A percentile compares a stretch with the other conserved stretches of the same genome.
Evolutionary conservation across 2,797 vertebrate species (phyloP).

Genomic region (Leuciscus waleckii): DNA sequence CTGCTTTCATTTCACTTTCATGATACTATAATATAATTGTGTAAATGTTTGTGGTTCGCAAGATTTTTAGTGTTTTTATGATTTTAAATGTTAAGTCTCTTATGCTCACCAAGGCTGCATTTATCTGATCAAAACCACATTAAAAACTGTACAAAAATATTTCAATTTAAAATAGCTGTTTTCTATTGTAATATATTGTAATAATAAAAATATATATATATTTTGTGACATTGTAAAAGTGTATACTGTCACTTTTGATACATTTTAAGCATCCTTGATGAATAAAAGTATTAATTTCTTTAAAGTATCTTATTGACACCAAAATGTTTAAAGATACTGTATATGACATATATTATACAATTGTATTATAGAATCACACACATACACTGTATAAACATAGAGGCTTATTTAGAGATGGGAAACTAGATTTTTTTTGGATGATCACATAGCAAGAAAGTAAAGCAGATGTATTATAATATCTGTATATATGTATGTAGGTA

Average conservation of each 20-base stretch:
- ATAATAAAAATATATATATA: neutral
- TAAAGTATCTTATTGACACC: too few relatives aligned
- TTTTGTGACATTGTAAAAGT: neutral
- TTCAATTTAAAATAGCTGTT: neutral
- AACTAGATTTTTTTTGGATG: neutral
- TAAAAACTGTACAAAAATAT: neutral
- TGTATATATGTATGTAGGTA: conserved; percentile 70
- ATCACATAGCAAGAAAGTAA: neutral
- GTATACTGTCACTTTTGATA: neutral
- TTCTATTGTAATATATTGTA: too few relatives aligned
- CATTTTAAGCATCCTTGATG: neutral
- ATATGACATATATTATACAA: too few relatives aligned
- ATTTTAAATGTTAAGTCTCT: neutral
- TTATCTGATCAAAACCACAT: neutral
- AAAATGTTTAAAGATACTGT: too few relatives aligned
- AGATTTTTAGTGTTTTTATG: neutral
- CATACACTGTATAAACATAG: neutral
- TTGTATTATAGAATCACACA: neutral
- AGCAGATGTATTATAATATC: neutral
- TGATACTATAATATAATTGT: neutral
- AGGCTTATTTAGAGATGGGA: neutral
- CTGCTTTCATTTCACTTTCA: neutral
- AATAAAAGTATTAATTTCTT: neutral
- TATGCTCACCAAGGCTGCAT: neutral
- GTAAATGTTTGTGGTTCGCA: neutral